A percentile compares a stretch with the other conserved stretches of the same genome.
phyloP scores from a whole-genome alignment of 30 jellyfish, hydroid and myxozoan species.

The Pelagia noctiluca region DNA sequence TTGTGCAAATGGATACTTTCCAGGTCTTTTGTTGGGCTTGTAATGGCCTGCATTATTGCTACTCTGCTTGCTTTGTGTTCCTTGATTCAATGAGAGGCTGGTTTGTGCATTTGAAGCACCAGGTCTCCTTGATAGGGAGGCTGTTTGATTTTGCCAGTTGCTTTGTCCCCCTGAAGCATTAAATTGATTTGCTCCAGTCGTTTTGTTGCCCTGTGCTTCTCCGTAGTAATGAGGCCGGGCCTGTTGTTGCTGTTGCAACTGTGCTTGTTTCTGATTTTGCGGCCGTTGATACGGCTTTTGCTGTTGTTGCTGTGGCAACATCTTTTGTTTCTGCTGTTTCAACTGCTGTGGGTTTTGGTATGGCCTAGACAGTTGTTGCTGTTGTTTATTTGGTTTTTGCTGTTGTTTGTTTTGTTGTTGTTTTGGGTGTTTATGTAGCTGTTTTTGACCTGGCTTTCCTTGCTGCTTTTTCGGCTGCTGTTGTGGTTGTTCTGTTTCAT shows the following conservation, averaged over 20 bases:
- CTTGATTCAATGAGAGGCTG: conserved; percentile 11
- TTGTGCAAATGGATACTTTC: not conserved
- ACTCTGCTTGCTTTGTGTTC: conserved; percentile 7
- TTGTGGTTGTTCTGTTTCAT: conserved; percentile 11
- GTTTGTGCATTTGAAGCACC: conserved; percentile 16
- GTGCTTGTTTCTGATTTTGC: not conserved
- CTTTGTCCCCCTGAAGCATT: conserved; percentile 80
- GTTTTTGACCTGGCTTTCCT: conserved; percentile 7
- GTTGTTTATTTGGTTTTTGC: conserved; percentile 22
- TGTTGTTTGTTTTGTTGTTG: conserved; percentile 12
- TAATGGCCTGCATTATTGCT: conserved; percentile 25
- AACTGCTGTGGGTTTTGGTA: conserved; percentile 2
- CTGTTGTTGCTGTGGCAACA: conserved; percentile 27
- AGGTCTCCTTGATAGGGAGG: conserved; percentile 22
- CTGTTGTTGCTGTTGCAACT: conserved; percentile 21
- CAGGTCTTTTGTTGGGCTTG: conserved; percentile 24
- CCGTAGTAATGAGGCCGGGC: not conserved
- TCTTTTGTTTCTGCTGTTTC: not conserved
- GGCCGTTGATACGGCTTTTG: conserved; percentile 5
- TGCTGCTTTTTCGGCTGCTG: conserved; percentile 3
- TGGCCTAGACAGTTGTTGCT: not conserved
- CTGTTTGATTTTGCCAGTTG: conserved; percentile 62
- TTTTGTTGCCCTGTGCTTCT: not conserved
- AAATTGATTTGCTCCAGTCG: conserved; percentile 43
- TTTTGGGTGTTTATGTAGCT: not conserved